Base-by-base conservation (phyloP, 2,113 vertebrate species). In the Tetrao urogallus region DNA sequence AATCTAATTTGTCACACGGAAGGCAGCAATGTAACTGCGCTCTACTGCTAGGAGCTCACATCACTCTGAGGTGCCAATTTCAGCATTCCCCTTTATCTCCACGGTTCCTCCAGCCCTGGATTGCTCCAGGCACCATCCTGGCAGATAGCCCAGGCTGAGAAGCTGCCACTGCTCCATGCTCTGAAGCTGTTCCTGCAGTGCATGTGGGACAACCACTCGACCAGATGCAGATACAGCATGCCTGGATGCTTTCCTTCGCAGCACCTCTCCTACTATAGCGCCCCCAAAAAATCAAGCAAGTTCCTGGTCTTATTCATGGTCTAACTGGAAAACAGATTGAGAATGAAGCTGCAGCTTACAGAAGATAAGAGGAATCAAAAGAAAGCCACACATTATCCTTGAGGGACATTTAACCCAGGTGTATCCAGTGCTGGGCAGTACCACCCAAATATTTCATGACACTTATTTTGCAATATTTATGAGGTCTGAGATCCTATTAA, bases 221-320 rank as follows among this genome's bases (percentile, higher is more conserved):
- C 13, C 57, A 50, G 60, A 13, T 0, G 0, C 4, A 2, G 65
- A 13, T 0, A 0, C 4, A 2, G 69, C 43, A 8, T 19, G 61
- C 45, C 65, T 86, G 89, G 76, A 45, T 6, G 11, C 18, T 22
- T 77, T 91, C 65, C 65, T n/a, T 38, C 5, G 47, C 72, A 36
- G 47, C 7, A 61, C 47, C 61, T 32, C 22, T 70, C 21, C 50
- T 77, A 40, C 45, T 54, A 28, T 14, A 17, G 13, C 4, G 48
- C 8, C 54, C 54, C 45, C 72, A 43, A 80, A 8, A 61, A 48
- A 40, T 11, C 2, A 43, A 88, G 36, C 60, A 58, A 45, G 48
- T 16, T 71, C 75, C 72, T 72, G 54, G 4, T 63, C 75, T 66
- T 43, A 22, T 19, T 86, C 82, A 36, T 5, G 38, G 57, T 22